Base-by-base conservation (phyloP, 2,888 invertebrate genomes). In the Exephanes ischioxanthus region DNA sequence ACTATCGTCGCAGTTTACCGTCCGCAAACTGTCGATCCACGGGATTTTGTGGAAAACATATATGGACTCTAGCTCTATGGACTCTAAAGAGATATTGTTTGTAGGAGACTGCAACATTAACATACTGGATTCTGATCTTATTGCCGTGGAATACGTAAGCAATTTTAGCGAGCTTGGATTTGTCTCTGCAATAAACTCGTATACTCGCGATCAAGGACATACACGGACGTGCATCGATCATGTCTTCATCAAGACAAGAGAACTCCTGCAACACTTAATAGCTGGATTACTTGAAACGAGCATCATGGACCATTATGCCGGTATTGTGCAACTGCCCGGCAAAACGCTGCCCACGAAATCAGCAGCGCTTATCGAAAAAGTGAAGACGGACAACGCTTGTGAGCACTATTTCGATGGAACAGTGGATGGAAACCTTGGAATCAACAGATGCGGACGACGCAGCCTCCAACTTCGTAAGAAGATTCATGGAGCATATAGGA, bases 91-190 rank as follows among this genome's bases (percentile, higher is more conserved):
- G 26, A n/a, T 61, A 22, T 5, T 61, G 26, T 22, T 61, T 9
- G 22, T 61, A 9, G 61, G 61, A 26, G 61, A 61, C 22, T 22
- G 19, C 61, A 61, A 61, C 61, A 61, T 61, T 9, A 61, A 61
- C 11, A 61, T 26, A 22, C 9, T 61, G 26, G 26, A 61, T 2
- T 4, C 4, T 26, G 22, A 61, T 22, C 19, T 5, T 11, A 26
- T 61, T 26, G 26, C 61, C 4, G 61, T 22, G 9, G 61, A 61
- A 22, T 61, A 61, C 11, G 19, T 61, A 22, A 61, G 2, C 26
- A 61, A 26, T 3, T 9, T 26, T 0, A 22, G 61, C 26, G 61
- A 61, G 26, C 26, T 9, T 9, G 61, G 26, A 22, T 22, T 61
- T 22, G 26, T 26, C 9, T 22, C 61, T 6, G 26, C 26, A 61